These are phyloP conservation scores for Crypturellus tataupa DNA, from an alignment of 2,797 vertebrate genomes.

Conservation along the genomic window DNA sequence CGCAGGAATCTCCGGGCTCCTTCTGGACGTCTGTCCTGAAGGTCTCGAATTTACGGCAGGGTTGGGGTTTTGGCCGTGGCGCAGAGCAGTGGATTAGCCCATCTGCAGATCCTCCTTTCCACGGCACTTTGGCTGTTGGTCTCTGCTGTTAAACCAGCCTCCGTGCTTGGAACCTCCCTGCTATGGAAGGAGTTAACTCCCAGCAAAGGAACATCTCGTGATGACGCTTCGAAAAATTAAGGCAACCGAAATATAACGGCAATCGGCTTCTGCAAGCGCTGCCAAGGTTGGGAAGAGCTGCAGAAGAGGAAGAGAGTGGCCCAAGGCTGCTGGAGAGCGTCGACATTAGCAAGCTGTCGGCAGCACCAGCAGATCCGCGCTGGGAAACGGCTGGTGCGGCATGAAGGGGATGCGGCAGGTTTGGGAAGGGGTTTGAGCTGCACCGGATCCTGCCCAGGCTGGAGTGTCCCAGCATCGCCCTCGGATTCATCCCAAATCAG, in stretches of 20 bases:
- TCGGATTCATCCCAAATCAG: not conserved
- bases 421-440: conserved; percentile 39
- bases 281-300: conserved; percentile 49
- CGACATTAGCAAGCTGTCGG: conserved; percentile 74
- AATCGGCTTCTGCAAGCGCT: not conserved
- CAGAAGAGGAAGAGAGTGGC: conserved; percentile 57
- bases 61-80: conserved; percentile 33
- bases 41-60: not conserved
- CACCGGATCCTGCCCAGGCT: conserved; percentile 29
- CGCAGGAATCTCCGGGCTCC: no score
- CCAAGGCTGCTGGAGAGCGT: conserved; percentile 66
- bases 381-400: not conserved
- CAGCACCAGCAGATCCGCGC: conserved; percentile 28
- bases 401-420: conserved; percentile 18
- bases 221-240: conserved; percentile 31
- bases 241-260: not conserved
- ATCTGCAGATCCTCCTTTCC: conserved; percentile 33
- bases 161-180: not conserved
- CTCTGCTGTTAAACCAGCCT: not conserved
- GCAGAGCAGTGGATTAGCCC: conserved; percentile 40
- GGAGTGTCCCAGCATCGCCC: not conserved
- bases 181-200: not conserved
- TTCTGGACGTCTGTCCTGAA: not conserved
- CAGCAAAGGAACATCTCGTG: not conserved
- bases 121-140: conserved; percentile 9